Base-by-base conservation (phyloP, 2,113 vertebrate genomes). In the Malurus alboscapulatus region DNA sequence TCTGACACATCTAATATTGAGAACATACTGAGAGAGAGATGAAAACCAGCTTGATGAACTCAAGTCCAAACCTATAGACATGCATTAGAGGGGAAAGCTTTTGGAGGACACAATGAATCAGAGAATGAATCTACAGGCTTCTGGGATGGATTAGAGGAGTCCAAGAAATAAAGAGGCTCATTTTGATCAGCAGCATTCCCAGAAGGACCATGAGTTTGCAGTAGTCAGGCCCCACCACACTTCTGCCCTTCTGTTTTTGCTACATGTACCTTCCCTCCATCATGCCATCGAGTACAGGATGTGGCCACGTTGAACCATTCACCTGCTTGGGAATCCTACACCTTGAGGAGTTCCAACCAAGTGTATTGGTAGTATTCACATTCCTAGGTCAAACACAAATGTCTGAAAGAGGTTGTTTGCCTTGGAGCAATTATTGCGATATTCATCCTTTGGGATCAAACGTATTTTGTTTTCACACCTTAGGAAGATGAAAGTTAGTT, bases 21-120 rank as follows among this genome's bases (percentile, higher is more conserved):
- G 38, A 78, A 66, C 78, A 84, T 67, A 30, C 20, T 19, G 72
- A 75, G 48, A 80, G 17, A 76, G n/a, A 75, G 63, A 90, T 92
- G 72, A 90, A 94, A 93, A 88, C 20, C 59, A 81, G 55, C 68
- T 48, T 57, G 68, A 59, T 18, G n/a, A 80, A 74, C 40, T 80
- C 44, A 81, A 77, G 22, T 58, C 55, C 40, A 59, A 84, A 62
- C 22, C 51, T 14, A 66, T 0, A 55, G 38, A 55, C 7, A 44
- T 8, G 47, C 80, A 76, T 69, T 69, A 66, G 51, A 66, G n/a
- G 6, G 69, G 30, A 66, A 76, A 94, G 51, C 21, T 21, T 83
- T 58, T 36, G 53, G 59, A 80, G 19, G 19, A 48, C 42, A 53
- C 15, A 78, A 2, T 16, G 14, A 74, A 94, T 71, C 44, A 74